These are phyloP conservation scores for Agonopterix arenella DNA, from an alignment of 2,888 invertebrate species.

Conservation along the genomic window DNA sequence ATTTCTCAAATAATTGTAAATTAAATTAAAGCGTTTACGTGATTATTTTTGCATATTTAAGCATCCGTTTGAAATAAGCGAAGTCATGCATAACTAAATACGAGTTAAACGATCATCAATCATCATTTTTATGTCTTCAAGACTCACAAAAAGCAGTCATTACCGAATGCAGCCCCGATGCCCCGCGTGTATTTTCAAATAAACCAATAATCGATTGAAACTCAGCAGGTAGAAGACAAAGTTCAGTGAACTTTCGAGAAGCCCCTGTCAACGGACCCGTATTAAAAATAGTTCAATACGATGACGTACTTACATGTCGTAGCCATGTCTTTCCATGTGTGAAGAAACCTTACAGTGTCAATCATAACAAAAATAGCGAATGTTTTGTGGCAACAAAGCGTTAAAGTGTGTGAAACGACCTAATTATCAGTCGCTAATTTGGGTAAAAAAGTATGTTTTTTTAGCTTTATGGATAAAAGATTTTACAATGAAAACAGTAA, in stretches of 20 bases:
- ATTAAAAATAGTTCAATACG: constrained; percentile 22
- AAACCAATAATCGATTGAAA: constrained; percentile 6
- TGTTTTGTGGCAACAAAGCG: background rate
- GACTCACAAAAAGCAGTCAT: background rate
- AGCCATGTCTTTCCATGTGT: constrained; percentile 15
- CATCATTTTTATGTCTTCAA: background rate
- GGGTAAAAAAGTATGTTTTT: too few relatives aligned
- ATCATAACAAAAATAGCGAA: constrained; percentile 14
- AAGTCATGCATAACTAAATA: too few relatives aligned
- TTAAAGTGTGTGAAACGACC: constrained; percentile 1
- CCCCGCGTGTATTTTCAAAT: background rate
- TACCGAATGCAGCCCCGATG: background rate
- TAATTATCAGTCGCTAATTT: background rate
- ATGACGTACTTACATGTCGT: constrained; percentile 7
- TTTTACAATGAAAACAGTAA: too few relatives aligned
- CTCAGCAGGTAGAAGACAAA: constrained; percentile 4
- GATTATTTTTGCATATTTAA: too few relatives aligned
- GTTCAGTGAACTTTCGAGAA: constrained; percentile 31
- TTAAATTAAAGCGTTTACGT: too few relatives aligned
- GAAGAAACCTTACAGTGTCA: constrained; percentile 21
- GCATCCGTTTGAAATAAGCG: too few relatives aligned
- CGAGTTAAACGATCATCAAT: background rate
- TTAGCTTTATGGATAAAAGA: too few relatives aligned
- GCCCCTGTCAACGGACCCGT: constrained; percentile 27
- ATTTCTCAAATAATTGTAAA: background rate